These are phyloP conservation scores for Poecile montanus DNA, from an alignment of 2,797 vertebrate species.

Conservation along the genomic window DNA sequence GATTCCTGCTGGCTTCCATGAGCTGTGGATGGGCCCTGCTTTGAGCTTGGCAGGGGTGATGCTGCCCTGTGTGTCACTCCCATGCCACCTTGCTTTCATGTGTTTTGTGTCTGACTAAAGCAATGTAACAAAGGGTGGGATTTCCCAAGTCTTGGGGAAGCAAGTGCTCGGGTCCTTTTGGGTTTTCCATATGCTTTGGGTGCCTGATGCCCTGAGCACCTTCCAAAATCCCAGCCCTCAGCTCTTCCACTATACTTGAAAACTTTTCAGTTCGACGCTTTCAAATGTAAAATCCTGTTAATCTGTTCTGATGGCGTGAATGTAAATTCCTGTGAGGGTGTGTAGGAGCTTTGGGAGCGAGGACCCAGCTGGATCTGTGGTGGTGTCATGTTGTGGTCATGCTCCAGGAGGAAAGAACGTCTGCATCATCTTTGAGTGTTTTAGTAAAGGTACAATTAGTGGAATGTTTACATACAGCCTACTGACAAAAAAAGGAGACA, in stretches of 20 bases:
- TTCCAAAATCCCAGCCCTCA: conserved; percentile 39
- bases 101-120: conserved; percentile 49
- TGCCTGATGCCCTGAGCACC: not conserved
- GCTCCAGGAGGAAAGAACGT: not conserved
- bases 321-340: conserved; percentile 44
- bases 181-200: not conserved
- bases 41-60: not conserved
- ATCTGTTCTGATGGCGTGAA: conserved; percentile 24
- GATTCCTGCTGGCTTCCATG: not conserved
- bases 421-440: conserved; percentile 11
- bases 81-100: not conserved
- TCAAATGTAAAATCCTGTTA: conserved; percentile 17
- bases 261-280: not conserved
- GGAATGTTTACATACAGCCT: conserved; percentile 69
- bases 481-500: not conserved
- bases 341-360: not conserved
- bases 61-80: not conserved
- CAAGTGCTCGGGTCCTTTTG: not conserved
- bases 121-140: conserved; percentile 33
- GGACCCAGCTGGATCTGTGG: not conserved
- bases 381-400: not conserved
- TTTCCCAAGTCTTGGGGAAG: conserved; percentile 8
- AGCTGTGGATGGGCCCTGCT: not conserved
- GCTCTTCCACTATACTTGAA: conserved; percentile 58
- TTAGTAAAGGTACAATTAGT: conserved; percentile 39